phyloP scores from a whole-genome alignment of 2,888 invertebrate species.

The Neoitamus cyanurus region DNA sequence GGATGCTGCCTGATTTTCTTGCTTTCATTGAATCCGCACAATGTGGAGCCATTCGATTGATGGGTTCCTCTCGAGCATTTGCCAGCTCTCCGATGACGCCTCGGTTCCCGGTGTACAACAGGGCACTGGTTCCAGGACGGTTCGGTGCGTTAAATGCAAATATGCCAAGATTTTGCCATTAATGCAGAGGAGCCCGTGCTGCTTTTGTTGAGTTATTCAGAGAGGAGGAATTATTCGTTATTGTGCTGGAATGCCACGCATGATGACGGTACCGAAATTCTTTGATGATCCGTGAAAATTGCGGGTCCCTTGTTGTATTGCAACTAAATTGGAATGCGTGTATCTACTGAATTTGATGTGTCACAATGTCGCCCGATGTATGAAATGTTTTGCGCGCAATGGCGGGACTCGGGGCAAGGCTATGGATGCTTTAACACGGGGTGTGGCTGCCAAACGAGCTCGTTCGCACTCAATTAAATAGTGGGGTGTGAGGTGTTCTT shows the following conservation, averaged over 20 bases:
- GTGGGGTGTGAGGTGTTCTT: no score
- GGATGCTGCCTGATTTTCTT: not conserved
- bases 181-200: not conserved
- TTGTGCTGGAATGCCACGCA: not conserved
- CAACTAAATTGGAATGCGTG: not conserved
- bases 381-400: not conserved
- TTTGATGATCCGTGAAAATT: conserved; percentile 20
- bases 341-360: conserved; percentile 11
- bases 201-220: not conserved
- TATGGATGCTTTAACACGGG: not conserved
- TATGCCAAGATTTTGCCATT: not conserved
- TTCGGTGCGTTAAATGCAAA: not conserved
- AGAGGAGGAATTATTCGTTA: not conserved
- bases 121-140: not conserved
- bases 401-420: not conserved
- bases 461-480: not conserved
- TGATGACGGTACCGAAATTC: not conserved
- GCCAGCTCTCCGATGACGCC: not conserved
- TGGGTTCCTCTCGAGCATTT: not conserved
- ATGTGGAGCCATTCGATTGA: not conserved
- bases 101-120: no score
- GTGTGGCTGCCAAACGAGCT: not conserved
- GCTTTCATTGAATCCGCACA: not conserved
- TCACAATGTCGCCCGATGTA: not conserved
- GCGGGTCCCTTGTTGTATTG: not conserved